Evolutionary conservation across 2,888 invertebrate genomes (phyloP).

Genomic region (Aleiodes leptofemur): DNA sequence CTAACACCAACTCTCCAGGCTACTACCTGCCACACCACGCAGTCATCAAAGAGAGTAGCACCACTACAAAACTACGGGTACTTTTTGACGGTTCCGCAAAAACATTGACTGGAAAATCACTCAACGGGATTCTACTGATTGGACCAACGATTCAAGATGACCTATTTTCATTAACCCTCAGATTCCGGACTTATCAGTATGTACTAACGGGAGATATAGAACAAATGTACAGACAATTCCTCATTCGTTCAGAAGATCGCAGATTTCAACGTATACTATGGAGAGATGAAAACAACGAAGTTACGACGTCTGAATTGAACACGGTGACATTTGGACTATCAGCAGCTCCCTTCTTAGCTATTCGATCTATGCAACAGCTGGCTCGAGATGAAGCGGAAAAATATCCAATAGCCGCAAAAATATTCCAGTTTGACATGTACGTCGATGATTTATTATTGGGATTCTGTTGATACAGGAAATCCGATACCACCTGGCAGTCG

Average conservation of each 20-base stretch:
- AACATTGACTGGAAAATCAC: slow-evolving; percentile 48
- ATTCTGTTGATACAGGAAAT: no score
- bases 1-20: not conserved
- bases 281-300: not conserved
- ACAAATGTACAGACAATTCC: slow-evolving; percentile 59
- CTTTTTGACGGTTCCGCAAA: slow-evolving; percentile 30
- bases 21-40: slow-evolving; percentile 55
- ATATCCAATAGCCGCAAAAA: slow-evolving; percentile 23
- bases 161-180: slow-evolving; percentile 55
- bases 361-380: slow-evolving; percentile 53
- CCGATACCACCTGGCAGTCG: no score
- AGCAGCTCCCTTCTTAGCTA: slow-evolving; percentile 56
- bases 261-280: slow-evolving; percentile 56
- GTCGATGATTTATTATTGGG: slow-evolving; percentile 62
- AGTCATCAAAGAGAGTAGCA: slow-evolving; percentile 52
- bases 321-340: slow-evolving; percentile 48
- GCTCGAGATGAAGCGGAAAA: slow-evolving; percentile 47
- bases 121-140: slow-evolving; percentile 58
- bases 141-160: slow-evolving; percentile 61
- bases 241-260: slow-evolving; percentile 45
- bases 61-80: slow-evolving; percentile 55
- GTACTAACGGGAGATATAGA: slow-evolving; percentile 57
- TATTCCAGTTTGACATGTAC: slow-evolving; percentile 55
- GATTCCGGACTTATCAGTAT: slow-evolving; percentile 36
- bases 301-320: slow-evolving; percentile 40